A percentile compares a stretch with the other conserved stretches of the same genome.
phyloP scores from a whole-genome alignment of 2,888 invertebrate species.

The Sminthurinus aureus region DNA sequence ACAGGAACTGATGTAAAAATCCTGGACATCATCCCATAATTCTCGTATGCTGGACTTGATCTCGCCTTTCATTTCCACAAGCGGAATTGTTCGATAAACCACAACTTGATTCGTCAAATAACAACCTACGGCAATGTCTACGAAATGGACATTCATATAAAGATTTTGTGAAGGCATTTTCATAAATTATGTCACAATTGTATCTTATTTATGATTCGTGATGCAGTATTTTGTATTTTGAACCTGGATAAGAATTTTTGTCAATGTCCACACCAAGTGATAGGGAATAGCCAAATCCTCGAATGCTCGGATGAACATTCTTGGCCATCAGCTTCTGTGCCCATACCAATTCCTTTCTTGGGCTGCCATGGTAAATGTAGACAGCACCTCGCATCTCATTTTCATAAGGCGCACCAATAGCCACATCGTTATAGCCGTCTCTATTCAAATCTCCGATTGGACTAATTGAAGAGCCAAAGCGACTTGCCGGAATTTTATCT shows the following conservation, averaged over 20 bases:
- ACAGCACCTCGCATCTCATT: conserved; percentile 68
- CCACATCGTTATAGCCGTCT: conserved; percentile 72
- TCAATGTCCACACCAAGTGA: conserved; percentile 71
- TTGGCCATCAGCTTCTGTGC: conserved; percentile 6
- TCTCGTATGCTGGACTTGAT: not conserved
- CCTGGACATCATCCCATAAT: conserved; percentile 10
- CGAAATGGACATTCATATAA: not conserved
- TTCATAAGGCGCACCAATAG: conserved; percentile 71
- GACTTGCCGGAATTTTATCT: conserved; percentile 59
- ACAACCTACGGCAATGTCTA: conserved; percentile 71
- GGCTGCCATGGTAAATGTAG: conserved; percentile 71
- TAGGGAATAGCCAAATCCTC: conserved; percentile 70
- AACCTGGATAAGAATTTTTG: conserved; percentile 70
- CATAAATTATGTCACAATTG: not conserved
- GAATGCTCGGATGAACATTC: conserved; percentile 30
- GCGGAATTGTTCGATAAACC: conserved; percentile 22
- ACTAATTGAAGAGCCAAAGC: conserved; percentile 52
- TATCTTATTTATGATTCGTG: not conserved
- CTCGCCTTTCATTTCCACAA: not conserved
- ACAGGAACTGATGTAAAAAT: conserved; percentile 16
- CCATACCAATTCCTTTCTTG: conserved; percentile 64
- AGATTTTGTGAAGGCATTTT: not conserved
- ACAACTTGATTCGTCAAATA: conserved; percentile 65
- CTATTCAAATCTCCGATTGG: conserved; percentile 69
- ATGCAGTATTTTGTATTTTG: not conserved